Conservation (phyloP, 2,888 invertebrate species). For the Bellardia bayeri region DNA sequence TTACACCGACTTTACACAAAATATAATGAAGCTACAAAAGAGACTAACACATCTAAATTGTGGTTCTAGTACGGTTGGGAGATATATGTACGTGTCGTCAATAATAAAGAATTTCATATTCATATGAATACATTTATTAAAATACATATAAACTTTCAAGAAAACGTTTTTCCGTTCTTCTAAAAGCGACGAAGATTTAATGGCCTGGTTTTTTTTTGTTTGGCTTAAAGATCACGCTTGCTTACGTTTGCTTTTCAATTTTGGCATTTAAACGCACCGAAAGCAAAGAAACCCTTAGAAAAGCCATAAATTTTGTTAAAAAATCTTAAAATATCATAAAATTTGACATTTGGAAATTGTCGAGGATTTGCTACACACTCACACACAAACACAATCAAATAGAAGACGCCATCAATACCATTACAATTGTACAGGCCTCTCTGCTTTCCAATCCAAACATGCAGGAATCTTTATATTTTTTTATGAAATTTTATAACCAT, state of each 20-base stretch:
- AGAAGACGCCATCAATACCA: constrained; percentile 70
- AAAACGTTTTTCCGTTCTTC: constrained; percentile 41
- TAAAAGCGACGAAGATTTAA: constrained; percentile 35
- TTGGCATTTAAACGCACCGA: constrained; percentile 42
- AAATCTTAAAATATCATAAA: constrained; percentile 80
- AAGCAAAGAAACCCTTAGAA: constrained; percentile 45
- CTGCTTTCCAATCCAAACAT: constrained; percentile 45
- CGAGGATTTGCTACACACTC: constrained; percentile 64
- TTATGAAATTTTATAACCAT: constrained; percentile 68
- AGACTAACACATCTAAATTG: no score
- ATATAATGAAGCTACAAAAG: no score
- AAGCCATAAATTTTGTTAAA: constrained; percentile 72
- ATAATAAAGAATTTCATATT: constrained; percentile 32
- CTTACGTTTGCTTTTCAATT: constrained; percentile 33
- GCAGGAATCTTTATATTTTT: constrained; percentile 44
- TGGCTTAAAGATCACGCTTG: constrained; percentile 64
- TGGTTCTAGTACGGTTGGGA: no score
- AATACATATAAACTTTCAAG: constrained; percentile 63
- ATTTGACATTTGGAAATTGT: constrained; percentile 79
- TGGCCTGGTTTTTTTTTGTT: constrained; percentile 33
- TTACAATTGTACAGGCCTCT: constrained; percentile 37
- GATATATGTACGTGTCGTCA: background rate
- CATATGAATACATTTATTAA: constrained; percentile 7
- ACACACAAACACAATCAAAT: constrained; percentile 34
- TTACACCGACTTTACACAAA: no score